These are phyloP conservation scores for Enteromius fasciolatus DNA, from an alignment of 2,797 vertebrate species.

Conservation along the genomic window DNA sequence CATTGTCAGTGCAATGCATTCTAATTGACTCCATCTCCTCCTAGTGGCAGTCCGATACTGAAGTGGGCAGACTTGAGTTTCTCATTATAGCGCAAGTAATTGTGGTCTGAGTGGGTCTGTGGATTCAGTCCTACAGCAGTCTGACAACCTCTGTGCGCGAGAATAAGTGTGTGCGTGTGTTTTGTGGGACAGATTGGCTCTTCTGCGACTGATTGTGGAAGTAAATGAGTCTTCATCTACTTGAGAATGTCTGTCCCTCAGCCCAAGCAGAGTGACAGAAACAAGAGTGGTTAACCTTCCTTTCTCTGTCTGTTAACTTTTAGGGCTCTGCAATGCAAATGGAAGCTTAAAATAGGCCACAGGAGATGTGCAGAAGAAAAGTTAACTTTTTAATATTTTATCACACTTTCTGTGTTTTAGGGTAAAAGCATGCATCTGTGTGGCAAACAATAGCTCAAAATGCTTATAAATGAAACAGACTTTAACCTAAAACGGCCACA, in stretches of 20 bases:
- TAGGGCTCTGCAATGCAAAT: constrained; percentile 21
- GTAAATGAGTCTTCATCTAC: constrained; percentile 57
- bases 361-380: constrained; percentile 27
- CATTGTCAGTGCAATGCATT: constrained; percentile 53
- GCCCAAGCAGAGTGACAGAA: constrained; percentile 35
- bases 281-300: constrained; percentile 32
- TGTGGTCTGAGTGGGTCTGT: constrained; percentile 50
- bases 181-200: constrained; percentile 52
- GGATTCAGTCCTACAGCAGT: constrained; percentile 41
- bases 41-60: constrained; percentile 44
- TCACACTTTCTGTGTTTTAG: constrained; percentile 12
- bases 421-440: neutral
- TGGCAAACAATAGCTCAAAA: constrained; percentile 27
- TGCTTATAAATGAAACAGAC: constrained; percentile 19
- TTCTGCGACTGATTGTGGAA: constrained; percentile 55
- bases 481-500: constrained; percentile 8
- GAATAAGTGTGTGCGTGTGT: constrained; percentile 41
- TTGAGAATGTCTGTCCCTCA: constrained; percentile 46
- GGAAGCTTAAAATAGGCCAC: constrained; percentile 34
- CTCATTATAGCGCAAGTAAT: constrained; percentile 55
- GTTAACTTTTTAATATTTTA: constrained; percentile 32
- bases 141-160: constrained; percentile 37
- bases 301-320: constrained; percentile 26
- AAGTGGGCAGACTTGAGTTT: constrained; percentile 42
- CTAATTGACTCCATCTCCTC: constrained; percentile 54